Evolutionary conservation across 1,140 invertebrate genomes (phyloP), one percentile per base, ranked within the genome.

Genomic region (Orius laevigatus): DNA sequence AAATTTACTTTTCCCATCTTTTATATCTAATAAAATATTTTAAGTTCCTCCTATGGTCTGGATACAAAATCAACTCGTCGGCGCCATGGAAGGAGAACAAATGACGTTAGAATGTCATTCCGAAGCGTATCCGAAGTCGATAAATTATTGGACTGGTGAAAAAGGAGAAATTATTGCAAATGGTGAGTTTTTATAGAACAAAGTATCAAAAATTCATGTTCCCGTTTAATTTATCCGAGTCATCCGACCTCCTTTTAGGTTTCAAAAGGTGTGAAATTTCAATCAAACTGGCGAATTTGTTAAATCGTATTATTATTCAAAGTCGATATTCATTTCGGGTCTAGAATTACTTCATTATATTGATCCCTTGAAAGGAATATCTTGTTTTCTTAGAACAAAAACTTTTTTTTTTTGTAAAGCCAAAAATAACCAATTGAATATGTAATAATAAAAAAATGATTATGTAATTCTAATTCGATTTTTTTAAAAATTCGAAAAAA

Each of bases 261-360:
- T 47, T 32, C 8, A 32, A 31, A 45, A 25, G 43, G 43, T 15
- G 20, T 15, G 20, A 9, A 10, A 16, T 46, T 32, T 15, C 25
- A 47, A 32, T 35, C 33, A 35, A 47, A 33, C n/a, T 35, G 58
- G 89, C 85, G 57, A 73, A 78, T 54, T 85, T 81, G 0, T n/a
- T n/a, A n/a, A n/a, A n/a, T n/a, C n/a, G n/a, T 84, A 90, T 62
- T 84, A 84, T 1, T 87, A 76, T 69, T 85, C 86, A 1, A 85
- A 84, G 60, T 84, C 85, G 15, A 83, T 87, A 35, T 25, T 25
- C 3, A 25, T 25, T 3, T 25, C 25, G 25, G 8, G 25, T 25
- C 8, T 25, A 25, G 25, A 25, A 25, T 25, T 25, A 25, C 25
- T 8, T 25, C 25, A 25, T 25, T 25, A 25, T 25, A 3, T 4